phyloP scores from a whole-genome alignment of 2,888 invertebrate species.

The Synergus gifuensis region DNA sequence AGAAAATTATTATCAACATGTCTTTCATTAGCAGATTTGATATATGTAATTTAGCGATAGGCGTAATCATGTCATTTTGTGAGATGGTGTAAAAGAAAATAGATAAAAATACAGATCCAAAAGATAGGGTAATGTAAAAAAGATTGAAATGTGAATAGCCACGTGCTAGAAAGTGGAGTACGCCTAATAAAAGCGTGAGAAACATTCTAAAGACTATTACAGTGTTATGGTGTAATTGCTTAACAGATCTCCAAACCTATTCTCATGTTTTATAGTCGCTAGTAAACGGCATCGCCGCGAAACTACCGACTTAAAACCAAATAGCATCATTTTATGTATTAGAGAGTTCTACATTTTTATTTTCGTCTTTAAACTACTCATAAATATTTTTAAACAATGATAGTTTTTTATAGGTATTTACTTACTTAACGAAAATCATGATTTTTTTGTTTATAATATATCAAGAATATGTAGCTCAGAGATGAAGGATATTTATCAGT shows the following conservation, averaged over 20 bases:
- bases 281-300: slow-evolving; percentile 7
- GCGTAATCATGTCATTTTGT: neutral
- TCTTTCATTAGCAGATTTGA: neutral
- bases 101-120: neutral
- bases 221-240: slow-evolving; percentile 19
- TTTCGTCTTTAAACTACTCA: neutral
- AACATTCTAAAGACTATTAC: slow-evolving; percentile 28
- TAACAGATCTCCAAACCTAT: slow-evolving; percentile 34
- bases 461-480: neutral
- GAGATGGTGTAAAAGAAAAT: neutral
- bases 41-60: neutral
- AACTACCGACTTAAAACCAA: slow-evolving; percentile 1
- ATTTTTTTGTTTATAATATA: neutral
- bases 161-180: slow-evolving; percentile 3
- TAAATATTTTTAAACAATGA: neutral
- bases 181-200: slow-evolving; percentile 32
- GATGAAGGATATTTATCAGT: neutral
- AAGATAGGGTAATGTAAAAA: neutral
- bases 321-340: neutral
- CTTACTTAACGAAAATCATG: neutral
- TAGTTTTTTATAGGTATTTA: too few species aligned
- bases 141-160: neutral
- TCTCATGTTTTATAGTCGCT: slow-evolving; percentile 12
- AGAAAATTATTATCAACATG: neutral
- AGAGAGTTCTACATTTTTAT: neutral